Base-by-base conservation (phyloP, 1,140 invertebrate species). In the Hesperophylax magnus region DNA sequence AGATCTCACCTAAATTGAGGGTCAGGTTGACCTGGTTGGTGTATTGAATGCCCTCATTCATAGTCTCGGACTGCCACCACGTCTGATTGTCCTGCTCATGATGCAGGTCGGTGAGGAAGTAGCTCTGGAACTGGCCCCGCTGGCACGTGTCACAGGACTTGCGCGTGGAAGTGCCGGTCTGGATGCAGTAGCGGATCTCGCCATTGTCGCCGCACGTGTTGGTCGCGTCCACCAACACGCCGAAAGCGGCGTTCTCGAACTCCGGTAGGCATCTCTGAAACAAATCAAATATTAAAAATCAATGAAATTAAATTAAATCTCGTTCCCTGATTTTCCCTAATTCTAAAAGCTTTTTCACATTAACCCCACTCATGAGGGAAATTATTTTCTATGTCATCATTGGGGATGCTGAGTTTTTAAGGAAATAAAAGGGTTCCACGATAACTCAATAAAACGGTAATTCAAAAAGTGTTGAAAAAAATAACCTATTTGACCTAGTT, bases 61-160 rank as follows among this genome's bases (percentile, higher is more conserved):
- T 98, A 0, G 98, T 99, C 85, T 98, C 96, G 3, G 97, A 98
- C 86, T 99, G 98, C 98, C 98, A 99, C 97, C 97, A 99, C 0
- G 98, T 99, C 81, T 94, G 94, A 86, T 97, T 96, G 60, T 97
- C 94, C 81, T 95, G 93, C 80, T 95, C 95, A 85, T 94, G 93
- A 84, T 98, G 96, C 85, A 96, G 92, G 88, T 99, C 98, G 0
- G 97, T 99, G 67, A 99, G 90, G 86, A 92, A 97, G n/a, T 91
- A 87, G 0, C 95, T 92, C 4, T 94, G 93, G 89, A 98, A 96
- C 67, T 94, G 91, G 1, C 92, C 92, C 0, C 86, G 79, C 85
- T 91, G 85, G 85, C 94, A 95, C 31, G 89, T 88, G 63, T 94
- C 92, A 84, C 95, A 96, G 0, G 92, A 91, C 81, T 92, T 92